Evolutionary conservation across 2,113 vertebrate species (phyloP).

Genomic region (Danionella cerebrum): DNA sequence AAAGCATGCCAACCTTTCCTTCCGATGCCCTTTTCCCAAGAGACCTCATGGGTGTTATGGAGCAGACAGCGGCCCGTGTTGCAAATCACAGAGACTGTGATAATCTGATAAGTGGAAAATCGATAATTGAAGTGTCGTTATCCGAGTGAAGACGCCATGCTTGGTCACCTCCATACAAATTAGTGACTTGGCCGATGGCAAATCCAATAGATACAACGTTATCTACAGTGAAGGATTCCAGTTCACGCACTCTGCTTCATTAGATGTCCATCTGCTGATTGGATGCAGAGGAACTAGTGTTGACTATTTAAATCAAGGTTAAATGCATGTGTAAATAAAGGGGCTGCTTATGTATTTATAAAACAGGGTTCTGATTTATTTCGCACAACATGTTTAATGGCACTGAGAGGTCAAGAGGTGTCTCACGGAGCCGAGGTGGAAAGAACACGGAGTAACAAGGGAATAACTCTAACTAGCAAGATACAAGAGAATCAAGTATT

Average conservation of each 20-base stretch:
- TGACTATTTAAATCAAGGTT: slow-evolving; percentile 36
- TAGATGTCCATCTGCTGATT: neutral
- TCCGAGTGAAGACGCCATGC: slow-evolving; percentile 23
- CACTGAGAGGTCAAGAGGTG: too few relatives aligned
- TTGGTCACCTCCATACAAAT: slow-evolving; percentile 27
- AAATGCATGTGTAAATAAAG: slow-evolving; percentile 47
- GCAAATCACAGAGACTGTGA: slow-evolving; percentile 5
- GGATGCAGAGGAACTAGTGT: slow-evolving; percentile 17
- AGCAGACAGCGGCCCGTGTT: neutral
- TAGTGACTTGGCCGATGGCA: slow-evolving; percentile 4
- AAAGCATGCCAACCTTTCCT: slow-evolving; percentile 19
- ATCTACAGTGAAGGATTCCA: neutral
- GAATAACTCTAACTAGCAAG: too few relatives aligned
- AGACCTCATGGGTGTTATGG: neutral
- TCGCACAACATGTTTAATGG: too few relatives aligned
- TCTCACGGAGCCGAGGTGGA: too few relatives aligned
- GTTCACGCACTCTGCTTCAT: neutral
- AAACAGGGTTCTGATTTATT: too few relatives aligned
- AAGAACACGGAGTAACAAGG: too few relatives aligned
- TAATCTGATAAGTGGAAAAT: slow-evolving; percentile 54
- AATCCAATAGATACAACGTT: slow-evolving; percentile 3
- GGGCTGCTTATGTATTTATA: neutral
- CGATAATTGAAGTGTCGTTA: slow-evolving; percentile 49
- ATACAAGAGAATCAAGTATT: too few relatives aligned
- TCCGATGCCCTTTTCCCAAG: slow-evolving; percentile 35